Conservation (phyloP, 37 sponge, comb jelly and placozoan species). For the Chondrilla cf. caribensis region DNA sequence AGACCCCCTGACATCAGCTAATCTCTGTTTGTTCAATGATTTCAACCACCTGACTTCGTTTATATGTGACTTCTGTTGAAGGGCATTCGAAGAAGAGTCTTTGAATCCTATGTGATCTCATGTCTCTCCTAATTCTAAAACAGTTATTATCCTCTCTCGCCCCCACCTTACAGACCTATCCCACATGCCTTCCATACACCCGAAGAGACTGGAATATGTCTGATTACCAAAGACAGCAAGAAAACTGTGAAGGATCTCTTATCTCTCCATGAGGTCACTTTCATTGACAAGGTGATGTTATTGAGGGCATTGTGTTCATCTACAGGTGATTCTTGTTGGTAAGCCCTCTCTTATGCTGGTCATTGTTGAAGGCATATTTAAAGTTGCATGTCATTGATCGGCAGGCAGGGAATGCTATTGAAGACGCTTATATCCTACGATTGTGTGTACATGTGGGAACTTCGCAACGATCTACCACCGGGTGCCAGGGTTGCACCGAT, state of each 20-base stretch:
- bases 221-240: constrained; percentile 71
- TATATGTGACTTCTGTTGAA: background rate
- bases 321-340: too few species aligned
- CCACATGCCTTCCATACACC: constrained; percentile 58
- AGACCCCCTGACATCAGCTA: background rate
- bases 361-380: too few species aligned
- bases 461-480: too few species aligned
- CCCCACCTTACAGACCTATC: constrained; percentile 43
- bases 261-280: background rate
- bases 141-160: too few species aligned
- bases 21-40: background rate
- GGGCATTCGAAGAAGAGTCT: background rate
- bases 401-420: too few species aligned
- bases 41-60: too few species aligned
- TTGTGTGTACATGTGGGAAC: too few species aligned
- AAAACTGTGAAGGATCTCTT: constrained; percentile 37
- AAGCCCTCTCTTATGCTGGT: too few species aligned
- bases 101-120: background rate
- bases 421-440: too few species aligned
- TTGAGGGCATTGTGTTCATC: background rate
- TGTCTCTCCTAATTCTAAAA: background rate
- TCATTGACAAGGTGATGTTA: background rate
- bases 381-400: too few species aligned
- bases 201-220: constrained; percentile 53
- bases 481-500: too few species aligned